phyloP scores from a whole-genome alignment of 2,797 vertebrate species.

The Ataeniobius toweri region DNA sequence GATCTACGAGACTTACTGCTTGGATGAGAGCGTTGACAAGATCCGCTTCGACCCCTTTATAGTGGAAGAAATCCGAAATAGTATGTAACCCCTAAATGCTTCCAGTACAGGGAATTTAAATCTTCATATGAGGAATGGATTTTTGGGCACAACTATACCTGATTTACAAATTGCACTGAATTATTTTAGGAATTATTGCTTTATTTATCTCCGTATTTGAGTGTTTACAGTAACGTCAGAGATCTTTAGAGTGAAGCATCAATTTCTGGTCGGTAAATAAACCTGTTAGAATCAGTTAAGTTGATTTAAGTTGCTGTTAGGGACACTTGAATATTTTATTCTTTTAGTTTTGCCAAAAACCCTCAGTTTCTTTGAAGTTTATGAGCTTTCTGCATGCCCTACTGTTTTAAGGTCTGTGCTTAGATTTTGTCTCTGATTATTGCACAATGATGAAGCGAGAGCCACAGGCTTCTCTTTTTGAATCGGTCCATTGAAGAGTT shows the following conservation, averaged over 20 bases:
- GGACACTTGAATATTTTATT: neutral
- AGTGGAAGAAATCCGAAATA: conserved; percentile 93
- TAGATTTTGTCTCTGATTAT: neutral
- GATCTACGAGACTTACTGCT: conserved; percentile 94
- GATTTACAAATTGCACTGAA: neutral
- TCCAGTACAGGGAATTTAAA: neutral
- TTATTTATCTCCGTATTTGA: neutral
- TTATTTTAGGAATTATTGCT: neutral
- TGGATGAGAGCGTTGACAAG: conserved; percentile 96
- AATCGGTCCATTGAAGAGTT: neutral
- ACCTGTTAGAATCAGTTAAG: neutral
- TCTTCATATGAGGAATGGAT: too few species aligned
- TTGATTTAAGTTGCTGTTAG: too few species aligned
- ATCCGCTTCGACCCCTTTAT: conserved; percentile 96
- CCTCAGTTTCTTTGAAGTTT: neutral
- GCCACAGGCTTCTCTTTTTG: too few species aligned
- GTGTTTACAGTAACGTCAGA: too few species aligned
- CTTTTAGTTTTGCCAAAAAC: neutral
- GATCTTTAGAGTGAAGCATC: neutral
- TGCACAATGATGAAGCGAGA: neutral
- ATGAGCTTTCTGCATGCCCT: neutral
- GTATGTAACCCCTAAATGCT: conserved; percentile 74
- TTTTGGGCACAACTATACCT: too few species aligned
- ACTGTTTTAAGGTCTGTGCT: neutral
- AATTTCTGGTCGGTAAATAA: neutral